These are phyloP conservation scores for Epinotia demarniana DNA, from an alignment of 2,888 invertebrate species.

Conservation along the genomic window DNA sequence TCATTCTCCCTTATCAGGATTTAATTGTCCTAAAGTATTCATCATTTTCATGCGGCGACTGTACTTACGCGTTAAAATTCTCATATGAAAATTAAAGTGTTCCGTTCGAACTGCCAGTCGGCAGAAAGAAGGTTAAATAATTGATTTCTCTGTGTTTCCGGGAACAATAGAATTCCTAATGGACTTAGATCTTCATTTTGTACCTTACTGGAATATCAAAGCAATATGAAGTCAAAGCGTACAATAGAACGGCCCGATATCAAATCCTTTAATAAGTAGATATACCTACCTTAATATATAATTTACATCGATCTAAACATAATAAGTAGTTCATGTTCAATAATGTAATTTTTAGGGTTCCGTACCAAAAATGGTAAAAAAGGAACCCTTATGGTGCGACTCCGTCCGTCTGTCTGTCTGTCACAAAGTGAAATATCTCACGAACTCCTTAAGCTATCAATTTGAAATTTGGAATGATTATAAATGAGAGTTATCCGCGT, in stretches of 20 bases:
- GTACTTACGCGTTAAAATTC: background rate
- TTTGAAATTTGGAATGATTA: too few species aligned
- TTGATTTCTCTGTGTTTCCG: constrained; percentile 22
- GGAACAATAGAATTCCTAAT: constrained; percentile 32
- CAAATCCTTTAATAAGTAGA: constrained; percentile 1
- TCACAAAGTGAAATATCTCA: too few species aligned
- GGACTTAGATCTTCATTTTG: constrained; percentile 34
- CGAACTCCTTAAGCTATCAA: too few species aligned
- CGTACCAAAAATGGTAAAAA: too few species aligned
- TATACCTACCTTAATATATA: background rate
- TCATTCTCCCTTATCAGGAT: too few species aligned
- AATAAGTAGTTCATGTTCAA: background rate
- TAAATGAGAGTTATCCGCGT: too few species aligned
- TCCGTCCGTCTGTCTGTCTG: too few species aligned
- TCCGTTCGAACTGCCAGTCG: background rate
- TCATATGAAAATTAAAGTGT: constrained; percentile 6
- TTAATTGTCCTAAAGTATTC: too few species aligned
- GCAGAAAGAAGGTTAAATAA: constrained; percentile 19
- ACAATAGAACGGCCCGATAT: constrained; percentile 8
- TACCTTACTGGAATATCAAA: constrained; percentile 26
- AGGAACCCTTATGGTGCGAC: too few species aligned
- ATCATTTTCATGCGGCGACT: too few species aligned
- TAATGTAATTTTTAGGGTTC: too few species aligned
- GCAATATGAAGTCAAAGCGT: background rate
- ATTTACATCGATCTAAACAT: background rate